Evolutionary conservation across 1,140 invertebrate species (phyloP), one percentile per base, ranked within the genome.

Genomic region (Colletes gigas): DNA sequence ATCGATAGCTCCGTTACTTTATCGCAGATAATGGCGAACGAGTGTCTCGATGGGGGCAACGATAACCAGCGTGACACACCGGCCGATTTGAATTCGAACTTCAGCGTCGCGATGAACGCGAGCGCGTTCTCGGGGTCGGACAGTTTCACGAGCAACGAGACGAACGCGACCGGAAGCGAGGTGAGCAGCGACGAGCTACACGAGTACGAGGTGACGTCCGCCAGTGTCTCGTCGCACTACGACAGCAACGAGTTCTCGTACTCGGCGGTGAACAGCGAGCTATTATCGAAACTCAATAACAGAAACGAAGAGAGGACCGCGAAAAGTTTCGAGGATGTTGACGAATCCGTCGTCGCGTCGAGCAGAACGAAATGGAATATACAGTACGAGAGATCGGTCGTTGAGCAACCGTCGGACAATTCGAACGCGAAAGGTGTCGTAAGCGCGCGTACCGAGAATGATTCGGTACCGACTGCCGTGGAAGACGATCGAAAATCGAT

Each of bases 171-270:
- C 0, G 89, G 88, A 1, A 92, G 89, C 57, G 92, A 92, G 60
- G 72, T 92, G 44, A 91, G 88, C 85, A 93, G 89, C 71, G 91
- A 92, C 73, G 91, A 93, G 62, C 82, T 92, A 9, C 91, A 91
- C 80, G 92, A 93, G 62, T 90, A 92, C 78, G 87, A 90, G 47
- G 83, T 89, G 4, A 83, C 85, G 2, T 47, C 78, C 0, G 19
- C 15, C 9, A 63, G 39, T 15, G 63, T 30, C 3, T 63, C 50
- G 0, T 71, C 73, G 30, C 15, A 44, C 6, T 44, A 57, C 19
- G 75, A 44, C 14, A 44, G 7, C 17, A 59, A 72, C 54, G 74
- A 65, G 15, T 50, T 65, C n/a, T 41, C 57, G 10, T 67, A 55
- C 39, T 69, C 47, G 3, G 52, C 73, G 19, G 54, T 76, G n/a